Percentiles rank a stretch among this genome's conserved stretches.
Conservation (phyloP, 1,140 invertebrate genomes). For the Drosophila setifemur region DNA sequence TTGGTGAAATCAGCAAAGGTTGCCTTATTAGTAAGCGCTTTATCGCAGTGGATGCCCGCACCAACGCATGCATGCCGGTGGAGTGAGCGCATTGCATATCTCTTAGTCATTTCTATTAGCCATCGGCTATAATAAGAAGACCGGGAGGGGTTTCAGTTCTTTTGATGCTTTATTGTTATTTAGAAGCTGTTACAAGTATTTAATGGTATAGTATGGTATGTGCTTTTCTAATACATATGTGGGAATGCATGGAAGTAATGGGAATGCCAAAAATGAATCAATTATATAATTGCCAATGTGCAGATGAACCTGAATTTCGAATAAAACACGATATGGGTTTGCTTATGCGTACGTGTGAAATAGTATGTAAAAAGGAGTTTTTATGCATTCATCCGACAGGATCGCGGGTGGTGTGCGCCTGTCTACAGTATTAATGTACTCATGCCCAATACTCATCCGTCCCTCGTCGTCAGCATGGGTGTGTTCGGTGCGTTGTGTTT, state of each 20-base stretch:
- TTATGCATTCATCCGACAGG: conserved; percentile 29
- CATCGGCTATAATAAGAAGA: conserved; percentile 1
- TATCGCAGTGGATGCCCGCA: conserved; percentile 29
- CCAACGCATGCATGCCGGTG: conserved; percentile 10
- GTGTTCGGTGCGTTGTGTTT: neutral
- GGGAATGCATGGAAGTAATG: conserved; percentile 57
- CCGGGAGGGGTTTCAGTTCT: conserved; percentile 58
- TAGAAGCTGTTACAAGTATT: conserved; percentile 70
- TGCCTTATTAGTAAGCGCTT: conserved; percentile 25
- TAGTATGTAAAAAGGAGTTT: conserved; percentile 29
- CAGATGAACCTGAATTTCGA: conserved; percentile 61
- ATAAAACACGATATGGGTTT: conserved; percentile 55
- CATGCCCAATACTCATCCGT: conserved; percentile 14
- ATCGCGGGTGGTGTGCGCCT: neutral
- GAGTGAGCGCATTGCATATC: conserved; percentile 22
- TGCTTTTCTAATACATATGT: conserved; percentile 54
- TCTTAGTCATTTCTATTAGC: conserved; percentile 28
- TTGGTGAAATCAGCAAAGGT: conserved; percentile 4
- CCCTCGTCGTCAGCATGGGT: conserved; percentile 12
- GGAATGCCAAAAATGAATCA: conserved; percentile 55
- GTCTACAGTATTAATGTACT: conserved; percentile 30
- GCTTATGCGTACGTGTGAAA: conserved; percentile 44
- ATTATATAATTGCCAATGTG: conserved; percentile 53
- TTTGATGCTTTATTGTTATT: conserved; percentile 60
- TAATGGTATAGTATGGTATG: conserved; percentile 42